Base-by-base conservation (phyloP, 2,888 invertebrate genomes). In the Acanthococcus lagerstroemiae region DNA sequence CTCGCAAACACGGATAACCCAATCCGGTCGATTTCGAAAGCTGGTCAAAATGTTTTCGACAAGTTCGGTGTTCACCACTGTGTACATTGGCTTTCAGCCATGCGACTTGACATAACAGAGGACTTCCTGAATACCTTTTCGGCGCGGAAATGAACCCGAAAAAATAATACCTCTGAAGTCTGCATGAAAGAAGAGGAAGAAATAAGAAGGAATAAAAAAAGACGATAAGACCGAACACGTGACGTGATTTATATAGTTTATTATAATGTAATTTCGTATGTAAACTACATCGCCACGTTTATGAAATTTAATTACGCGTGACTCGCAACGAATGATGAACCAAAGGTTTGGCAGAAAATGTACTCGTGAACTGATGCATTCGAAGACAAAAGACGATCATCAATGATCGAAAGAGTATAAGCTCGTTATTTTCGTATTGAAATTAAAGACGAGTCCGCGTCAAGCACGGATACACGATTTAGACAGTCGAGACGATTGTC, bases 241-340 rank as follows among this genome's bases (percentile, higher is more conserved):
- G 61, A 61, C 54, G 30, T 54, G 63, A 63, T 63, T 63, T 54
- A 63, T 52, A 54, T 22, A 22, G 21, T 15, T 52, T 25, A 44
- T 63, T 50, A 48, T 46, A 15, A 19, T 22, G 17, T 22, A 27
- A 22, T 30, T 61, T 44, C 52, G 50, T 27, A 61, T 54, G 37
- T 17, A 37, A 61, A 54, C 21, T 24, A 56, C 30, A 52, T 21
- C 24, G 5, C 52, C 24, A 22, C 52, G 19, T 52, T 52, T 52
- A 52, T 52, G 27, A 52, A 61, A 52, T 50, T 27, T 15, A 54
- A 52, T 54, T 37, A 61, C 61, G 52, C 54, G 25, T 44, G 37
- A 63, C 37, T 52, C 50, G 24, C 25, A 30, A n/a, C 30, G 25
- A 2, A n/a, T 37, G 37, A 37, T 37, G n/a, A 37, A n/a, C n/a